Base-by-base conservation (phyloP, 1,140 invertebrate species). In the Drosophila pallidifrons region DNA sequence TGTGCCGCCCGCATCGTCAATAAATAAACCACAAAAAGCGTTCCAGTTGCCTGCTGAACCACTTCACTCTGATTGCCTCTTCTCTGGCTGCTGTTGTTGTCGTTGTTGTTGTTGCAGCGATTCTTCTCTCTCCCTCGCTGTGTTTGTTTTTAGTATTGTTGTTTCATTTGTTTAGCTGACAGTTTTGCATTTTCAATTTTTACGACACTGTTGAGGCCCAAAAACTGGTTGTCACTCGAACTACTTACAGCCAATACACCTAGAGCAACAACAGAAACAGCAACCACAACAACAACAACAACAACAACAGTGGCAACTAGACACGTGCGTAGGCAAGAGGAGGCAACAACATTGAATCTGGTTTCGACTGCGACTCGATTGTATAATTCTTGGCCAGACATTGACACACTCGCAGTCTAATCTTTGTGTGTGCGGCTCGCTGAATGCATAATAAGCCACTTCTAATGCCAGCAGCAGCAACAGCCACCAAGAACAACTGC, bases 321-420 rank as follows among this genome's bases (percentile, higher is more conserved):
- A 28, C 61, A 67, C 49, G 52, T 64, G 65, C 43, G 55, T 69
- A 46, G 32, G 46, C 59, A 64, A 35, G 30, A 32, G 30, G 5
- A 32, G 30, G 30, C 46, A 54, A 3, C 57, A 51, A 55, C 43
- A 57, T 20, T 51, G 25, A 77, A 54, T 75, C 60, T 20, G 28
- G 70, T 38, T 47, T 78, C 38, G 38, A 41, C 30, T 32, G 30
- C 30, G 30, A 32, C 30, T 32, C 52, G 55, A 52, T 85, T 77
- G 81, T 65, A 85, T 68, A 85, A 86, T 86, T 85, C 81, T 86
- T 68, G 69, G 51, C 61, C 70, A 77, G 74, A 81, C 75, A 86
- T 81, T 78, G 78, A 74, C 74, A 77, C 51, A 82, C 63, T 70
- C 74, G 61, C 35, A 52, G 55, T 66, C 20, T 51, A 60, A 60